Conservation (phyloP, 2,888 invertebrate species). For the Oscheius sp. region DNA sequence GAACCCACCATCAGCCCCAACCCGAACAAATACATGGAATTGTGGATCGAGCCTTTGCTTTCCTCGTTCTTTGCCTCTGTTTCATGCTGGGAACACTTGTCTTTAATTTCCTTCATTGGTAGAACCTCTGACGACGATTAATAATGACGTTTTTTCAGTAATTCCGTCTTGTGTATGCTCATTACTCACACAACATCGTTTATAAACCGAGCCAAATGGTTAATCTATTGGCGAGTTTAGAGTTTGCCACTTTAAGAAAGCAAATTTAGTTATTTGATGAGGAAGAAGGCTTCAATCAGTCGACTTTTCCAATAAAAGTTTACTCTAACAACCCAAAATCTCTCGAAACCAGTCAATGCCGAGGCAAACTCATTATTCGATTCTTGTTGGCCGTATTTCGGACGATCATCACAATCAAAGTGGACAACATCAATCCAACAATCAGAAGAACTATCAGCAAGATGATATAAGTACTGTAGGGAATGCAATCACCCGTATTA, state of each 20-base stretch:
- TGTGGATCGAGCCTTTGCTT: constrained; percentile 5
- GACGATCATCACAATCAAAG: constrained; percentile 6
- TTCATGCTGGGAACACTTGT: not conserved
- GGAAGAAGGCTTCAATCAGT: not conserved
- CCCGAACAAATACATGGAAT: not conserved
- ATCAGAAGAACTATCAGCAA: constrained; percentile 7
- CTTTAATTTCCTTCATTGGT: not conserved
- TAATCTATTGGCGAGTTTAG: not conserved
- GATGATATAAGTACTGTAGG: constrained; percentile 7
- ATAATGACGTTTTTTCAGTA: not conserved
- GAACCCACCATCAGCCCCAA: not conserved
- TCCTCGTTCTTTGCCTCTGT: not conserved
- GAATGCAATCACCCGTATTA: not conserved
- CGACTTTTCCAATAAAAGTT: not conserved
- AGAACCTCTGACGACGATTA: too few relatives aligned
- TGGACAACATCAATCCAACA: constrained; percentile 4
- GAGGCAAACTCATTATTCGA: not conserved
- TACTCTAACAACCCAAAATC: constrained; percentile 5
- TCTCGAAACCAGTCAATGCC: not conserved
- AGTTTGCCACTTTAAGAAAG: not conserved
- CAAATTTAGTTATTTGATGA: not conserved
- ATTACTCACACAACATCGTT: not conserved
- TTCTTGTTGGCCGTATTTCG: constrained; percentile 4
- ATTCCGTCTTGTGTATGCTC: not conserved
- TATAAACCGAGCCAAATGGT: not conserved